Evolutionary conservation across 2,888 invertebrate species (phyloP).

Genomic region (Pachliopta kotzebuea): DNA sequence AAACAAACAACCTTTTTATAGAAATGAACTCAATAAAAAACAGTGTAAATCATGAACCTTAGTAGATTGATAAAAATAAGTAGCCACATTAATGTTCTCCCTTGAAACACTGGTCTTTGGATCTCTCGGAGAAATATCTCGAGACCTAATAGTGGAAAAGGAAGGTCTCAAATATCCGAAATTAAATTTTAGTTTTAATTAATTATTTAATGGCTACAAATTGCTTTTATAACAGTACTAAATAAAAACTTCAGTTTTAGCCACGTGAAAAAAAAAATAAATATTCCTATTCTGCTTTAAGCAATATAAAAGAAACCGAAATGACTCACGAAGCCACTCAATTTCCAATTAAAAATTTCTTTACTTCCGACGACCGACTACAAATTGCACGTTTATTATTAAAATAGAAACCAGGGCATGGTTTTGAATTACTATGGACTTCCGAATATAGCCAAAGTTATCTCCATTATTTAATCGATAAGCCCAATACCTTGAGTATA

Average conservation of each 20-base stretch:
- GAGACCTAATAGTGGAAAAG: no score
- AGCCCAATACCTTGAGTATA: not conserved
- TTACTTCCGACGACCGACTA: not conserved
- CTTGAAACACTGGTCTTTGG: no score
- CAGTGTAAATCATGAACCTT: no score
- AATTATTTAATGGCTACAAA: no score
- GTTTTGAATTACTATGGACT: not conserved
- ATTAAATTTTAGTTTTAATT: no score
- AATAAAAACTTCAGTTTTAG: not conserved
- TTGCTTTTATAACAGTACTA: no score
- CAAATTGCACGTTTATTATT: constrained; percentile 1
- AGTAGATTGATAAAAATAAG: no score
- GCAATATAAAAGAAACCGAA: not conserved
- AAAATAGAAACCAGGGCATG: not conserved
- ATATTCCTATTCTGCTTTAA: not conserved
- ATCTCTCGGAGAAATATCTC: no score
- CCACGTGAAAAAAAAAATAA: not conserved
- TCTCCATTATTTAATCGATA: not conserved
- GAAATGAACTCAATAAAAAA: no score
- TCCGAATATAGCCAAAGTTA: not conserved
- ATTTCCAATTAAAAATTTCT: constrained; percentile 1
- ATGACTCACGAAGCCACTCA: not conserved
- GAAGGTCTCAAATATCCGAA: no score
- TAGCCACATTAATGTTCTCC: no score
- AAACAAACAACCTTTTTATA: no score